These are phyloP conservation scores for Sceloporus undulatus DNA, from an alignment of 2,113 vertebrate genomes.

Conservation along the genomic window DNA sequence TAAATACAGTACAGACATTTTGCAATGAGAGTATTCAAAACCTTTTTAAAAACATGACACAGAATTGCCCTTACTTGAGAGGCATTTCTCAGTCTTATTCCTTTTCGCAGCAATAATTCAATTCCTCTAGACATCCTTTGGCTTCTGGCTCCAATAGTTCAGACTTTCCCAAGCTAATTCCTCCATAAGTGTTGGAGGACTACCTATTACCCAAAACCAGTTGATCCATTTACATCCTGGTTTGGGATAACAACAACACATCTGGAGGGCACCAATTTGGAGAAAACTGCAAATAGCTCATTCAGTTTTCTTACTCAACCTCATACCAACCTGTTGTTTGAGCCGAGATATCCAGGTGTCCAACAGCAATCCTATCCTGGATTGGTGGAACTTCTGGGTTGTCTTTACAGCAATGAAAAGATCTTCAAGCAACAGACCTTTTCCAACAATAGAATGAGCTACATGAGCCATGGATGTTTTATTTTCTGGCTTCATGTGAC, in stretches of 20 bases:
- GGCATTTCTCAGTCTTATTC: background rate
- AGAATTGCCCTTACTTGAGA: background rate
- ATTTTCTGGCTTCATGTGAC: background rate
- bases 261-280: background rate
- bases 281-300: background rate
- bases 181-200: background rate
- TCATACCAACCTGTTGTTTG: slow-evolving; percentile 81
- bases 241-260: background rate
- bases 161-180: background rate
- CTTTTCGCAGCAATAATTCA: accelerated
- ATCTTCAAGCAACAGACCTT: slow-evolving; percentile 75
- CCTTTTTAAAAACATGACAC: background rate
- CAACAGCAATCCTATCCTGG: slow-evolving; percentile 87
- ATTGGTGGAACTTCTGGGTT: slow-evolving; percentile 86
- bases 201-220: background rate
- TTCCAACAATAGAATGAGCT: accelerated
- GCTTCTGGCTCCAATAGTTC: background rate
- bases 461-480: background rate
- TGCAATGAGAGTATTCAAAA: background rate
- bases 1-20: background rate
- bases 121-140: accelerated
- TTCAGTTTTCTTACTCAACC: slow-evolving; percentile 9
- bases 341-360: slow-evolving; percentile 91
- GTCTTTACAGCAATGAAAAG: slow-evolving; percentile 92
- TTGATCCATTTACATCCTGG: background rate